phyloP scores from a whole-genome alignment of 1,140 invertebrate genomes.

The Drosophila albomicans region DNA sequence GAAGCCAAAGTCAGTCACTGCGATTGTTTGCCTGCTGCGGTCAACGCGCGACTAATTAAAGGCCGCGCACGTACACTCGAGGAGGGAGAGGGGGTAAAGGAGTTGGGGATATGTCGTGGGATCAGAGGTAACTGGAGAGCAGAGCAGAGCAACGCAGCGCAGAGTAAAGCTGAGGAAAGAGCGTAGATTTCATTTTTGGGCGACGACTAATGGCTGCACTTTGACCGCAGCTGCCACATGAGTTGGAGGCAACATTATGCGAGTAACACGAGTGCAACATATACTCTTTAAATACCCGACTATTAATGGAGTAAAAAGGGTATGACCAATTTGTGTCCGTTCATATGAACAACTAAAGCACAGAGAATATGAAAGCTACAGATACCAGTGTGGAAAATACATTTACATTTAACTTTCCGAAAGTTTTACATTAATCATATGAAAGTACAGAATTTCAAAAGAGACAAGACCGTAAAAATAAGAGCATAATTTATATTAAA shows the following conservation, averaged over 20 bases:
- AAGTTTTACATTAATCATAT: no score
- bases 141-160: no score
- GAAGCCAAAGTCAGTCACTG: slow-evolving; percentile 1
- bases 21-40: slow-evolving; percentile 36
- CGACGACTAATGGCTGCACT: slow-evolving; percentile 70
- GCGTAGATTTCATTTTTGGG: slow-evolving; percentile 79
- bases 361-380: no score
- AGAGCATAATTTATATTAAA: no score
- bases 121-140: neutral
- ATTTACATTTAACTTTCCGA: no score
- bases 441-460: no score
- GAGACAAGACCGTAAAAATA: no score
- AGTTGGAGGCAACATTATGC: slow-evolving; percentile 38
- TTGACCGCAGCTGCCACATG: slow-evolving; percentile 64
- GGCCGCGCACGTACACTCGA: slow-evolving; percentile 61
- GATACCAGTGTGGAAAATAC: no score
- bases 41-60: slow-evolving; percentile 67
- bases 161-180: slow-evolving; percentile 4
- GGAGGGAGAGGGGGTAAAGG: no score
- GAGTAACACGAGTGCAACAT: slow-evolving; percentile 25
- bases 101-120: no score
- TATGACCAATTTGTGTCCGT: no score
- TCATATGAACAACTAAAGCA: no score
- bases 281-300: neutral
- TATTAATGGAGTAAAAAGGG: neutral